Evolutionary conservation across 2,113 vertebrate genomes (phyloP).

Genomic region (Clinocottus analis): DNA sequence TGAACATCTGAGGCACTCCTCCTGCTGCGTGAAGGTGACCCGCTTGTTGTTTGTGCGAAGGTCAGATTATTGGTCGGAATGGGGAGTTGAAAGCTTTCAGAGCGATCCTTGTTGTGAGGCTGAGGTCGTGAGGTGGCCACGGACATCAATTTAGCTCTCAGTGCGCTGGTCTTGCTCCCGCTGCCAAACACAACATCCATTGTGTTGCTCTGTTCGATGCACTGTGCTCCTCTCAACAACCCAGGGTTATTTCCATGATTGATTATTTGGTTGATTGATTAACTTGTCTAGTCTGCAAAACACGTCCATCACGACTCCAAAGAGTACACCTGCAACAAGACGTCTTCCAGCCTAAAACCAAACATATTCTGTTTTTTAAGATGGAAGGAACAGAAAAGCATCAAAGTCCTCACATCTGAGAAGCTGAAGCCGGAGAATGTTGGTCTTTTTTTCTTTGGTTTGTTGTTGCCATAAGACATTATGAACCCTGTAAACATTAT

Average conservation of each 20-base stretch:
- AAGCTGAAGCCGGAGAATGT: neutral
- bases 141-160: conserved; percentile 25
- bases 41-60: conserved; percentile 32
- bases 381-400: neutral
- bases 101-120: conserved; percentile 22
- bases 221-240: neutral
- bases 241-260: neutral
- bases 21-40: conserved; percentile 34
- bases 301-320: neutral
- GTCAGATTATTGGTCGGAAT: conserved; percentile 22
- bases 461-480: neutral
- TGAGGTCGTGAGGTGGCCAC: conserved; percentile 28
- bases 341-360: neutral
- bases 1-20: conserved; percentile 34
- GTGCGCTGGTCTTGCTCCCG: conserved; percentile 10
- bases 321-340: neutral
- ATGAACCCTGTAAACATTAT: too few species aligned
- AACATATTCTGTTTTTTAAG: neutral
- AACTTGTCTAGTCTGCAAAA: neutral
- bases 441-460: neutral
- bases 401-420: neutral
- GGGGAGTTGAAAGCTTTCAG: conserved; percentile 39
- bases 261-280: neutral
- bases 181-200: neutral
- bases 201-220: conserved; percentile 3